Evolutionary conservation across 2,113 vertebrate genomes (phyloP), one percentile per base, ranked within the genome.

Genomic region (Aix galericulata): DNA sequence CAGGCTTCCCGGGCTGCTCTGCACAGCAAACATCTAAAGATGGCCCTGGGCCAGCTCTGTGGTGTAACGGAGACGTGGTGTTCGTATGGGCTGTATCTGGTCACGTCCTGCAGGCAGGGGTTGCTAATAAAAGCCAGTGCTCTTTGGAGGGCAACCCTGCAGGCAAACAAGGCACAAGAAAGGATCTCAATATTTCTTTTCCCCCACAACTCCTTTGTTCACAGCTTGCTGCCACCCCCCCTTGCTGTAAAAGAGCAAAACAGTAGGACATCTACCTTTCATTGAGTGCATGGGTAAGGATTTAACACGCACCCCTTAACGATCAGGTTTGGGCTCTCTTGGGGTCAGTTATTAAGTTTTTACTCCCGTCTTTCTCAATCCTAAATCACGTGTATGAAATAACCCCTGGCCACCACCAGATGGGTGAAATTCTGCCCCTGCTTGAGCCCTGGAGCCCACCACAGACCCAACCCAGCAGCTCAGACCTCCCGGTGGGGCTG

Each of bases 161-260:
- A 36, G 94, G 58, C 7, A 40, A 68, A 71, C 60, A 94, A 78
- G 62, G 68, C 50, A 7, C 48, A 38, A 82, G 44, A 55, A 84
- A 93, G 32, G 26, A 76, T 64, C 36, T 81, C 42, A 84, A 79
- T 46, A 62, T 76, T 91, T 77, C 77, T 82, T 93, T 68, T 9
- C 29, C 52, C 18, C 63, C 1, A 0, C 80, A 88, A 9, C 23
- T 50, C 38, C 69, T 95, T 86, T 93, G 69, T 73, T 95, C 83
- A 44, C 83, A 88, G 92, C 64, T 88, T 92, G 86, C 82, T 82
- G 62, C 62, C 62, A 46, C 80, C 48, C 58, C 58, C 91, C 17
- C 25, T 72, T 40, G 42, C 32, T 0, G 0, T 81, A 40, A 62
- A 81, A 79, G 9, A 82, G 69, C 29, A 40, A 56, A 92, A 63